phyloP scores from a whole-genome alignment of 2,888 invertebrate genomes.

The Neoascia interrupta region DNA sequence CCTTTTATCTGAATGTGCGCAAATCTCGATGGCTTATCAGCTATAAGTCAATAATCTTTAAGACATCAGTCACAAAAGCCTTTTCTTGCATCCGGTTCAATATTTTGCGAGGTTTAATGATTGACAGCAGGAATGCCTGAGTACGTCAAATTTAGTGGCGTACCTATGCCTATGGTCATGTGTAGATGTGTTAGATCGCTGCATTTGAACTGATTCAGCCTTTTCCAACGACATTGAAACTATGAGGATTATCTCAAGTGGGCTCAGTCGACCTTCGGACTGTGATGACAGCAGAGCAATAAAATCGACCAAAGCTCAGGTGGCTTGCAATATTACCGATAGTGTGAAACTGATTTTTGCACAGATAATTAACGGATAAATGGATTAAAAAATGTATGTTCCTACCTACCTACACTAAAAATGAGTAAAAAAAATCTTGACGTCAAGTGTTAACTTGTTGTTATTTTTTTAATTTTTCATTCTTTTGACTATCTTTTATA shows the following conservation, averaged over 20 bases:
- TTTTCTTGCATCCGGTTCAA: too few relatives aligned
- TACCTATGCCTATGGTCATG: too few relatives aligned
- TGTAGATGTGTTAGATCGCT: too few relatives aligned
- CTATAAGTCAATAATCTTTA: too few relatives aligned
- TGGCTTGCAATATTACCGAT: constrained; percentile 25
- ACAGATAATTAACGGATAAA: background rate
- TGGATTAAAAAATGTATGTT: background rate
- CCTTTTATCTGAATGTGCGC: background rate
- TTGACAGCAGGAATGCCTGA: too few relatives aligned
- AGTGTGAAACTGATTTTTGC: background rate
- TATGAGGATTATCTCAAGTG: constrained; percentile 13
- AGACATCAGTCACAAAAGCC: too few relatives aligned
- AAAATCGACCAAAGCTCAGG: constrained; percentile 30
- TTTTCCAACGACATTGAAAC: too few relatives aligned
- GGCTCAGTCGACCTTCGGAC: constrained; percentile 1
- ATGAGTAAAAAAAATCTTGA: constrained; percentile 4
- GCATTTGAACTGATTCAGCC: too few relatives aligned
- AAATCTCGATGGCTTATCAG: constrained; percentile 3
- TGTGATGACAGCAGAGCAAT: constrained; percentile 43
- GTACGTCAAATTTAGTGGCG: too few relatives aligned
- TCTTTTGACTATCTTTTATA: too few relatives aligned
- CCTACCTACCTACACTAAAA: background rate
- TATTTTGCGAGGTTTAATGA: too few relatives aligned
- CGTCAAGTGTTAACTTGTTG: background rate
- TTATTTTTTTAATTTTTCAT: too few relatives aligned